phyloP scores from a whole-genome alignment of 2,888 invertebrate species.

The Drosophila aldrichi region DNA sequence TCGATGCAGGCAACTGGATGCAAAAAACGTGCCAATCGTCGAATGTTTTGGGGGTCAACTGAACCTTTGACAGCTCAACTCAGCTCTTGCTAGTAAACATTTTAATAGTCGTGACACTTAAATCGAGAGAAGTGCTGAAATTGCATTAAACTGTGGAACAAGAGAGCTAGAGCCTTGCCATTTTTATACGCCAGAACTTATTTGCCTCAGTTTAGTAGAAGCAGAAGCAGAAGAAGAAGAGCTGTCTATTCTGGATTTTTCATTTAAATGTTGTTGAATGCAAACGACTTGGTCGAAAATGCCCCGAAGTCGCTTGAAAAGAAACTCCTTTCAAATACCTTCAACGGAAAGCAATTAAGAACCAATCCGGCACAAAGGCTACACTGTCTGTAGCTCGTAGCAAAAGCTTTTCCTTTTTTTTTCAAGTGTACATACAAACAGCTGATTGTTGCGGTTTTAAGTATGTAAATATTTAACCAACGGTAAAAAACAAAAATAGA shows the following conservation, averaged over 20 bases:
- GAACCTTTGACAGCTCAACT: constrained; percentile 10
- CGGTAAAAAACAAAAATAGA: not conserved
- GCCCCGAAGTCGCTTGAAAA: not conserved
- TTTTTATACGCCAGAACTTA: no score
- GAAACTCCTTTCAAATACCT: not conserved
- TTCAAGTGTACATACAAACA: constrained; percentile 2
- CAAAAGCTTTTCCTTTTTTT: not conserved
- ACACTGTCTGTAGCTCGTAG: not conserved
- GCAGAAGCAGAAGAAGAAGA: not conserved
- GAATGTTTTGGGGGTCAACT: constrained; percentile 14
- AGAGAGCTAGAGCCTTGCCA: not conserved
- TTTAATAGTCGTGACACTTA: constrained; percentile 1
- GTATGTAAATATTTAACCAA: not conserved
- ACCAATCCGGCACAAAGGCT: not conserved
- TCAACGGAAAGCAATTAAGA: not conserved
- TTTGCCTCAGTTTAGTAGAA: not conserved
- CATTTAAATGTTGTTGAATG: no score
- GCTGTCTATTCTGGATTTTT: not conserved
- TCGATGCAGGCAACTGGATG: constrained; percentile 17
- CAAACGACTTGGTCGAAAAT: not conserved
- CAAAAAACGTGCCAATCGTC: constrained; percentile 15
- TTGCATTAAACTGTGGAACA: not conserved
- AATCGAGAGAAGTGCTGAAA: not conserved
- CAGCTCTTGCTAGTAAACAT: constrained; percentile 1
- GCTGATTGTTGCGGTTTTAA: constrained; percentile 22